A percentile compares a stretch with the other conserved stretches of the same genome.
phyloP scores from a whole-genome alignment of 2,113 vertebrate species.

The Antennarius striatus region DNA sequence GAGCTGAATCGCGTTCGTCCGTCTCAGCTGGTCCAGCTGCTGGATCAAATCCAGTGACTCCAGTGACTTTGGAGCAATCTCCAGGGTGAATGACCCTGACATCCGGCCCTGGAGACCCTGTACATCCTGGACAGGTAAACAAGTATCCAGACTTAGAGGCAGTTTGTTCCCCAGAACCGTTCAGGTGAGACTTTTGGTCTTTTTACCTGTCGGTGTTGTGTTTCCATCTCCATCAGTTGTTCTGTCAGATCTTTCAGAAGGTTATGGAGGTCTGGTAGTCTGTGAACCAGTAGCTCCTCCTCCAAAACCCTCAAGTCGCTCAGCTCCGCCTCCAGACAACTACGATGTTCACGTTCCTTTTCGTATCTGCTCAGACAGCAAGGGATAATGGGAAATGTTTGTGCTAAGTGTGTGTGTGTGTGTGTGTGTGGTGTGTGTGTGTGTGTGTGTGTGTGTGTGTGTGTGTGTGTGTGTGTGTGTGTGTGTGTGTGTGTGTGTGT shows the following conservation, averaged over 20 bases:
- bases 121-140: slow-evolving; percentile 25
- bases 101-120: slow-evolving; percentile 9
- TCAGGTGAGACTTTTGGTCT: not conserved
- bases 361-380: slow-evolving; percentile 37
- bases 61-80: not conserved
- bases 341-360: not conserved
- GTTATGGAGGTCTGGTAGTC: slow-evolving; percentile 23
- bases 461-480: no score
- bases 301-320: slow-evolving; percentile 3
- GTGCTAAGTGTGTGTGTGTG: not conserved
- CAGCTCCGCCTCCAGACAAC: slow-evolving; percentile 22
- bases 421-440: no score
- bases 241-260: not conserved
- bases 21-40: slow-evolving; percentile 32
- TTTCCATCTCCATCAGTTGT: slow-evolving; percentile 9
- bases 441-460: no score
- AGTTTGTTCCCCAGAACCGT: not conserved
- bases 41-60: slow-evolving; percentile 21
- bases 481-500: not conserved
- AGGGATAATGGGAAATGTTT: slow-evolving; percentile 7
- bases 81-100: slow-evolving; percentile 1
- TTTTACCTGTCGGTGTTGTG: slow-evolving; percentile 34
- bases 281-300: slow-evolving; percentile 19
- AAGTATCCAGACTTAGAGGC: no score
- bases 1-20: not conserved